Percentiles rank a stretch among this genome's conserved stretches.
Conservation (phyloP, 2,113 vertebrate species). For the Megalops atlanticus region DNA sequence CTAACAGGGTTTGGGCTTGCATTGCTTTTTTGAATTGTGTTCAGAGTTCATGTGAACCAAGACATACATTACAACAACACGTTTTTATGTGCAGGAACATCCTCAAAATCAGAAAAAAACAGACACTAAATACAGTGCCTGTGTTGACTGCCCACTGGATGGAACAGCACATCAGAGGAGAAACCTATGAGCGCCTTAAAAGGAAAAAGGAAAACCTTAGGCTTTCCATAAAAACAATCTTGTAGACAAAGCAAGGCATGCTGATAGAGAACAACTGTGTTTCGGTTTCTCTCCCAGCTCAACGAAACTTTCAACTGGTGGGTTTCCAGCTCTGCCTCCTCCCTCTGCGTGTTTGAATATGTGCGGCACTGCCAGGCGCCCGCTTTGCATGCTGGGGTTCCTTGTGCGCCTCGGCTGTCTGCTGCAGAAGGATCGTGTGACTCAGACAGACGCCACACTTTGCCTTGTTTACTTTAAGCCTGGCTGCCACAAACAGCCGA, state of each 20-base stretch:
- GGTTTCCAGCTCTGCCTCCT: not conserved
- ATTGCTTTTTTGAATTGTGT: not conserved
- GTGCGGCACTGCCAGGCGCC: not conserved
- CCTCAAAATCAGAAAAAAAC: not conserved
- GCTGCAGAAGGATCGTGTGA: constrained; percentile 20
- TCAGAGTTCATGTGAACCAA: not conserved
- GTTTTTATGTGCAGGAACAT: not conserved
- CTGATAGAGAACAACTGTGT: not conserved
- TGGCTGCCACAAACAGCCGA: constrained; percentile 24
- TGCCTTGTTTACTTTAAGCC: constrained; percentile 22
- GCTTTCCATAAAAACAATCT: not conserved
- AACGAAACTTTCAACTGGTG: not conserved
- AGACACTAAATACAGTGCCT: too few relatives aligned
- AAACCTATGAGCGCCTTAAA: not conserved
- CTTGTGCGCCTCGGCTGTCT: not conserved
- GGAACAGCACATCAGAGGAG: not conserved
- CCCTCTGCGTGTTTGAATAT: constrained; percentile 26
- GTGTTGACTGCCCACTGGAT: not conserved
- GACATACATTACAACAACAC: not conserved
- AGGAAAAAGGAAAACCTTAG: not conserved
- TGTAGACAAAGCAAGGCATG: not conserved
- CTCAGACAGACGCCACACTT: not conserved
- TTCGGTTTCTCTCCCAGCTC: not conserved
- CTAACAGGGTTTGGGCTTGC: not conserved
- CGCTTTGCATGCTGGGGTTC: constrained; percentile 23